A percentile compares a stretch with the other conserved stretches of the same genome.
Evolutionary conservation across 2,888 invertebrate genomes (phyloP).

Genomic region (Sympetrum striolatum): DNA sequence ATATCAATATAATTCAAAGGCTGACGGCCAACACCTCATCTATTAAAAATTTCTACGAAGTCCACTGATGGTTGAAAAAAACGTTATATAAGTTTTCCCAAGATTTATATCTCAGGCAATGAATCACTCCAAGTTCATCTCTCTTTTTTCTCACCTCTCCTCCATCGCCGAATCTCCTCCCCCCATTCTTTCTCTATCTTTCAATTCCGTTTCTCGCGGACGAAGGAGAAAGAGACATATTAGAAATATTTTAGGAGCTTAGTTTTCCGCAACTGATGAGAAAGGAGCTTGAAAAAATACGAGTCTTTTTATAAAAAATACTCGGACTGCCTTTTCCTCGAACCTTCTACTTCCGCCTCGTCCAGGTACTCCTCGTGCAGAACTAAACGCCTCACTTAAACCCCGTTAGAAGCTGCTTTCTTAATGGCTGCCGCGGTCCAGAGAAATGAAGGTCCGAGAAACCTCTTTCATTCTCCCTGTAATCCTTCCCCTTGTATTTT

Average conservation of each 20-base stretch:
- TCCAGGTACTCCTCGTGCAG: constrained; percentile 39
- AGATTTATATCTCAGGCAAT: background rate
- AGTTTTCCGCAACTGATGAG: background rate
- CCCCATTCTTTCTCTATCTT: background rate
- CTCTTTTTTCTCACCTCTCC: background rate
- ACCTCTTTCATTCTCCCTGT: background rate
- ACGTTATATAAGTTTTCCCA: background rate
- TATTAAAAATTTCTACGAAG: background rate
- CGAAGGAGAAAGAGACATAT: background rate
- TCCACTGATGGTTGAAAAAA: background rate
- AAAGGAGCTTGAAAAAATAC: background rate
- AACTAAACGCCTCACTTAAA: constrained; percentile 40
- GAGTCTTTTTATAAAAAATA: background rate
- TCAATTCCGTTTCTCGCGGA: no score
- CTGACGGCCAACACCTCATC: background rate
- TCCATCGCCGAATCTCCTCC: background rate
- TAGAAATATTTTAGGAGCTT: background rate
- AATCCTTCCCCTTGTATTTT: background rate
- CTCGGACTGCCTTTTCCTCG: background rate
- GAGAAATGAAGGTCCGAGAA: background rate
- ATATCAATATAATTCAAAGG: background rate
- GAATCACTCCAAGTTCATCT: background rate
- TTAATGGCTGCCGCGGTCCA: constrained; percentile 25
- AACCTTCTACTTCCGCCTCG: constrained; percentile 12
- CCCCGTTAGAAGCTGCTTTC: constrained; percentile 31